Percentiles rank a stretch among this genome's conserved stretches.
These are phyloP conservation scores for Blennius ocellaris DNA, from an alignment of 2,113 vertebrate species.

Conservation along the genomic window DNA sequence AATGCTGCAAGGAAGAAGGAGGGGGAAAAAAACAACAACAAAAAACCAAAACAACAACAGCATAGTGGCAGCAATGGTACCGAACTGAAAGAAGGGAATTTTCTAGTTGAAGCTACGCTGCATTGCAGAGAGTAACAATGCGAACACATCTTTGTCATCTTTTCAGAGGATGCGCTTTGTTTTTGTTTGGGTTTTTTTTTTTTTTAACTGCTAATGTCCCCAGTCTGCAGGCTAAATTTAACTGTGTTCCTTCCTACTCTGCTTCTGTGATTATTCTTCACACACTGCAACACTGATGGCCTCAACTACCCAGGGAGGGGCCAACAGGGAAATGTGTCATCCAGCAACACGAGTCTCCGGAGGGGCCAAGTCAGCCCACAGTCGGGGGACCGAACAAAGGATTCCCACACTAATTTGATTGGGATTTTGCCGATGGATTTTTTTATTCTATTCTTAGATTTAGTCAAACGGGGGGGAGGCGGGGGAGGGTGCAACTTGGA, in stretches of 20 bases:
- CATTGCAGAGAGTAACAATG: slow-evolving; percentile 49
- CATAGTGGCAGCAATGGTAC: neutral
- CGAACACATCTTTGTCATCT: slow-evolving; percentile 36
- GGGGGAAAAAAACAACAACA: neutral
- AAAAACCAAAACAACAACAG: no score
- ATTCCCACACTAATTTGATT: slow-evolving; percentile 29
- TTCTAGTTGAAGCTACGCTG: slow-evolving; percentile 37
- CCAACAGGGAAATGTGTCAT: slow-evolving; percentile 57
- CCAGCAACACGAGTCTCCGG: slow-evolving; percentile 45
- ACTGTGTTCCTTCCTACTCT: slow-evolving; percentile 58
- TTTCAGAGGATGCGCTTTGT: slow-evolving; percentile 38
- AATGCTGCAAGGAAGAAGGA: neutral
- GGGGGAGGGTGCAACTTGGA: no score
- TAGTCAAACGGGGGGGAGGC: neutral
- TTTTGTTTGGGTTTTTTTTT: slow-evolving; percentile 1
- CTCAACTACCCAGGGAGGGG: slow-evolving; percentile 53
- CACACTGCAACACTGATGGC: slow-evolving; percentile 66
- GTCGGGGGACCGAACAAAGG: slow-evolving; percentile 25
- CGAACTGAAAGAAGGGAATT: neutral
- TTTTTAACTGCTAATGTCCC: slow-evolving; percentile 40
- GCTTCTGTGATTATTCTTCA: slow-evolving; percentile 71
- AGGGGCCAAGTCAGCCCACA: slow-evolving; percentile 40
- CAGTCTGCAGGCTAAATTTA: slow-evolving; percentile 68
- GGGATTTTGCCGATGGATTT: neutral
- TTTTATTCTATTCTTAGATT: neutral